Conservation (phyloP, 2,113 vertebrate species). For the Leuciscus idus region DNA sequence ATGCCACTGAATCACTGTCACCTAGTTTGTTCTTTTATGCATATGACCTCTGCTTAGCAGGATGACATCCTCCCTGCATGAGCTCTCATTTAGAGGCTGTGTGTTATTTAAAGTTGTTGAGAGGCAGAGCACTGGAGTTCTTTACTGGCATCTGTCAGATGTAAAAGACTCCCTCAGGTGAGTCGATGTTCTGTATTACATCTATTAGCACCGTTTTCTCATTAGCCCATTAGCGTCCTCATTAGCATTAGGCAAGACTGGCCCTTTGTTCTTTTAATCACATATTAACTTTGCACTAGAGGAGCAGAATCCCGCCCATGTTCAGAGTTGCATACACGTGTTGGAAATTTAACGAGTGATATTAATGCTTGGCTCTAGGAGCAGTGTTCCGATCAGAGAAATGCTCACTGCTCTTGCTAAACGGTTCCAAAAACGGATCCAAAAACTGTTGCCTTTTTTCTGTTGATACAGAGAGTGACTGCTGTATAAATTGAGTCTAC, state of each 20-base stretch:
- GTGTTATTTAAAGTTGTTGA: constrained; percentile 47
- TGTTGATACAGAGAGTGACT: not conserved
- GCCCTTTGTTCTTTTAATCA: constrained; percentile 59
- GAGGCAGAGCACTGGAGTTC: constrained; percentile 26
- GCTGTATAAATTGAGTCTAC: not conserved
- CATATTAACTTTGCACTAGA: constrained; percentile 51
- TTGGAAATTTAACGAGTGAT: not conserved
- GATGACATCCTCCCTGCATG: constrained; percentile 24
- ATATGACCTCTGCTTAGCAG: constrained; percentile 26
- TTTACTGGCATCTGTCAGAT: constrained; percentile 50
- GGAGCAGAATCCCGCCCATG: constrained; percentile 30
- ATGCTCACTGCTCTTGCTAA: not conserved
- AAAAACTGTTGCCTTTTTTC: not conserved
- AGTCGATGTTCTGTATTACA: constrained; percentile 35
- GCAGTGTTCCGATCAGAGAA: constrained; percentile 13
- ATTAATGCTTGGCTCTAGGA: not conserved
- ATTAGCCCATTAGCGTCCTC: constrained; percentile 51
- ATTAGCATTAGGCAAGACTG: constrained; percentile 44
- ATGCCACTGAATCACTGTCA: constrained; percentile 43
- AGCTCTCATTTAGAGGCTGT: constrained; percentile 42
- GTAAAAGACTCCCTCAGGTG: constrained; percentile 49
- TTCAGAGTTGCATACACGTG: not conserved
- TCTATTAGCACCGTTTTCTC: constrained; percentile 55
- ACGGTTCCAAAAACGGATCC: no score
- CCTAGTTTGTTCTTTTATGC: constrained; percentile 35